Evolutionary conservation across 2,113 vertebrate genomes (phyloP).

Genomic region (Clarias gariepinus): DNA sequence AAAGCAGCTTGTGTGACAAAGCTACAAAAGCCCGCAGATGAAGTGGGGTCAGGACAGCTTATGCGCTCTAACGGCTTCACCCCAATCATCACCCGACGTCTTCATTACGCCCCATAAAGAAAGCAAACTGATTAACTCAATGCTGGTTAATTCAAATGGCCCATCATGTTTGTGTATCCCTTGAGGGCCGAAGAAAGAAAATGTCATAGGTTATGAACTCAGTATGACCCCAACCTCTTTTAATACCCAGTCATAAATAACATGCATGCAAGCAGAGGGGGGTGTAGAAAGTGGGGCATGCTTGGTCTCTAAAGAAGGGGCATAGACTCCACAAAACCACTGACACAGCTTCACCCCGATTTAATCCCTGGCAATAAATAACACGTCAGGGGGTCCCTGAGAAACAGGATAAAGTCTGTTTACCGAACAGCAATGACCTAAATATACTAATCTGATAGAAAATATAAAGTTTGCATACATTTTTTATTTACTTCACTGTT

Average conservation of each 20-base stretch:
- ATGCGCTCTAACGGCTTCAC: constrained; percentile 12
- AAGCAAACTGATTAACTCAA: constrained; percentile 34
- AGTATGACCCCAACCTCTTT: constrained; percentile 8
- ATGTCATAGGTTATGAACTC: constrained; percentile 43
- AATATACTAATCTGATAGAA: neutral
- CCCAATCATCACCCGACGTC: constrained; percentile 11
- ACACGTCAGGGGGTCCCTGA: neutral
- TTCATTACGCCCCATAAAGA: constrained; percentile 16
- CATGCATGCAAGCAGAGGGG: neutral
- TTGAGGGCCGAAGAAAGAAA: constrained; percentile 19
- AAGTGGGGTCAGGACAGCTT: neutral
- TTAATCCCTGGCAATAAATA: constrained; percentile 15
- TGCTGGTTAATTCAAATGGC: constrained; percentile 27
- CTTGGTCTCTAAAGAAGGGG: neutral
- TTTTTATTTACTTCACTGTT: neutral
- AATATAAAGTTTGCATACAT: neutral
- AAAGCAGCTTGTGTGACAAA: neutral
- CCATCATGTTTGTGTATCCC: constrained; percentile 26
- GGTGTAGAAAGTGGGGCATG: neutral
- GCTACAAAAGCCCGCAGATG: neutral
- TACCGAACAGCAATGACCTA: neutral
- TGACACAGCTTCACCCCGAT: constrained; percentile 9
- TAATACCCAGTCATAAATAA: constrained; percentile 34
- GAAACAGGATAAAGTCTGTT: no score
- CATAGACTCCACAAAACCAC: neutral